Percentiles rank a stretch among this genome's conserved stretches.
These are phyloP conservation scores for Oasisia sp. DNA, from an alignment of 2,888 invertebrate genomes.

Conservation along the genomic window DNA sequence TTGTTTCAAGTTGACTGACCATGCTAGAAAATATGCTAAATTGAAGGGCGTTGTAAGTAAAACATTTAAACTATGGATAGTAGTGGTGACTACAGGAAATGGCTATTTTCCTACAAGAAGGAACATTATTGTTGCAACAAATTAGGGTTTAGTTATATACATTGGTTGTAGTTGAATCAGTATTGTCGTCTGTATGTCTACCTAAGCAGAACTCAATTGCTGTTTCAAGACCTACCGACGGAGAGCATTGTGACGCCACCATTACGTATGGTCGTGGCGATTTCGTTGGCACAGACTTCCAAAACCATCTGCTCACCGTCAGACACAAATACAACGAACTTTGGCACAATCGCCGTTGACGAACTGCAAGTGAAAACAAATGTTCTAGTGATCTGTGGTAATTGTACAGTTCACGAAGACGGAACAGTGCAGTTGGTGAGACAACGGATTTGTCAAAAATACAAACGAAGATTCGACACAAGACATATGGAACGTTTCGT, in stretches of 20 bases:
- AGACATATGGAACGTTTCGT: too few species aligned
- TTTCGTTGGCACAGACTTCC: not conserved
- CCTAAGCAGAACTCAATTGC: too few species aligned
- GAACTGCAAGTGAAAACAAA: not conserved
- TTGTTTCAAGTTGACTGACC: too few species aligned
- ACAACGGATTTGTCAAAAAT: too few species aligned
- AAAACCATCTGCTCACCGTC: not conserved
- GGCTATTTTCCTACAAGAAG: too few species aligned
- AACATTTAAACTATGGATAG: too few species aligned
- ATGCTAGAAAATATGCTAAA: too few species aligned
- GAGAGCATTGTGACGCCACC: not conserved
- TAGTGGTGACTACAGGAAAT: too few species aligned
- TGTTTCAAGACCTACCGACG: not conserved
- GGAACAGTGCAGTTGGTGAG: not conserved
- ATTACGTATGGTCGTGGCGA: not conserved
- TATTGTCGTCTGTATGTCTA: not conserved
- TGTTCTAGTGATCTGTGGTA: not conserved
- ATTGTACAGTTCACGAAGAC: not conserved
- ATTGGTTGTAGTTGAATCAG: not conserved
- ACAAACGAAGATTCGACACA: too few species aligned
- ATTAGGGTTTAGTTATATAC: not conserved
- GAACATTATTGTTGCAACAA: too few species aligned
- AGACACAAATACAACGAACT: not conserved
- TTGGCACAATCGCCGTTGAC: not conserved
- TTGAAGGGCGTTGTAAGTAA: too few species aligned